phyloP scores from a whole-genome alignment of 2,797 vertebrate genomes.

The Spondyliosoma cantharus region DNA sequence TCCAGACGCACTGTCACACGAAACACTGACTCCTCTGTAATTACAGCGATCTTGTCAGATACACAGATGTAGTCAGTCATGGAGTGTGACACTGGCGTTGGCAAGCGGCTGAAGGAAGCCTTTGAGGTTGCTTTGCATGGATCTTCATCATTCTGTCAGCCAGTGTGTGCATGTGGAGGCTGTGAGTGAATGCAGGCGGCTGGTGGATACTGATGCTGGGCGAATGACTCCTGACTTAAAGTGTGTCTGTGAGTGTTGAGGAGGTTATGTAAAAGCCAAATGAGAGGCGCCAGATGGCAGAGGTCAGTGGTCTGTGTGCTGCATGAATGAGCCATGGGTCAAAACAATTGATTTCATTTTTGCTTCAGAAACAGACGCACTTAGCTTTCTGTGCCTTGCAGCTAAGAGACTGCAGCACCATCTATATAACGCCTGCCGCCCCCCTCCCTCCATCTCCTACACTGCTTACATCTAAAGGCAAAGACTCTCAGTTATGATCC shows the following conservation, averaged over 20 bases:
- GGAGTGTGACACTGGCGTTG: constrained; percentile 46
- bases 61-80: constrained; percentile 54
- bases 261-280: constrained; percentile 27
- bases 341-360: constrained; percentile 30
- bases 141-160: constrained; percentile 59
- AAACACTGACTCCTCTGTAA: constrained; percentile 64
- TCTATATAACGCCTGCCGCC: constrained; percentile 17
- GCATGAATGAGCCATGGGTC: constrained; percentile 9
- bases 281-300: constrained; percentile 18
- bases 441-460: background rate
- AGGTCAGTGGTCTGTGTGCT: constrained; percentile 37
- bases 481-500: constrained; percentile 50
- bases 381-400: background rate
- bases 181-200: constrained; percentile 42
- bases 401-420: constrained; percentile 35
- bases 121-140: constrained; percentile 52
- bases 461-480: constrained; percentile 59
- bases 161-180: constrained; percentile 13
- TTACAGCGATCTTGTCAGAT: constrained; percentile 67
- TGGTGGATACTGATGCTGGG: constrained; percentile 33
- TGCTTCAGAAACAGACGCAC: constrained; percentile 23
- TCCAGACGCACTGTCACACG: constrained; percentile 58
- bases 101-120: constrained; percentile 54
- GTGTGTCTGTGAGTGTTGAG: constrained; percentile 14
- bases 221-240: constrained; percentile 30